phyloP scores from a whole-genome alignment of 1,140 invertebrate species.

The Trichonephila clavipes region DNA sequence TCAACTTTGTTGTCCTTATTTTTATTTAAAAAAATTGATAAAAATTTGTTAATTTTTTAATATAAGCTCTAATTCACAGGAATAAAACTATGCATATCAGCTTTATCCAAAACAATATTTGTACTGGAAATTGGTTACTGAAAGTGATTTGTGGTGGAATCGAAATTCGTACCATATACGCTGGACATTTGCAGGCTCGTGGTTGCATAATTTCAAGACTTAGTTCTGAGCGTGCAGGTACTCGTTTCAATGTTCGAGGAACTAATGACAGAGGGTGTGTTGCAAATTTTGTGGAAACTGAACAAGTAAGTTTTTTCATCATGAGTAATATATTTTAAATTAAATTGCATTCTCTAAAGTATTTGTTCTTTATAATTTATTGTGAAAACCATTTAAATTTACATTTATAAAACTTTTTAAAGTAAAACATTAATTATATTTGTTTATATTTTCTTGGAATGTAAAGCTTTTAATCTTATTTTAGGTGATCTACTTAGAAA shows the following conservation, averaged over 20 bases:
- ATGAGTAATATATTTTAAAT: no score
- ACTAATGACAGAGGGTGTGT: slow-evolving; percentile 99
- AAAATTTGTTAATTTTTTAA: neutral
- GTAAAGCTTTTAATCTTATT: neutral
- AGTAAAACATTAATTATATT: no score
- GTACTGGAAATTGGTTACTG: slow-evolving; percentile 92
- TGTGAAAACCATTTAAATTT: no score
- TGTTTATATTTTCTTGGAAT: no score
- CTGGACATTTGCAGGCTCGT: slow-evolving; percentile 93
- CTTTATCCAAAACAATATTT: slow-evolving; percentile 92
- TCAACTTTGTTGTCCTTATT: no score
- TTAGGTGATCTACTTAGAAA: slow-evolving; percentile 91
- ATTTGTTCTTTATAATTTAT: no score
- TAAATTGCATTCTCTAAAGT: no score
- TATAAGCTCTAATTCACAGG: slow-evolving; percentile 82
- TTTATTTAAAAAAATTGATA: neutral
- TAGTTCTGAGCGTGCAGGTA: slow-evolving; percentile 97
- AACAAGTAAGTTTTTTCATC: slow-evolving; percentile 85
- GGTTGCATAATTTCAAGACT: slow-evolving; percentile 96
- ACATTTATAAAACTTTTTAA: no score
- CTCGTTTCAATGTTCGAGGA: slow-evolving; percentile 98
- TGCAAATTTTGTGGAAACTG: slow-evolving; percentile 99
- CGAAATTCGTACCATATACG: slow-evolving; percentile 97
- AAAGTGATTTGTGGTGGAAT: slow-evolving; percentile 97
- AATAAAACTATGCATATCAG: slow-evolving; percentile 96